These are phyloP conservation scores for Pantherophis alleghaniensis DNA, from an alignment of 2,797 vertebrate species.

Conservation along the genomic window DNA sequence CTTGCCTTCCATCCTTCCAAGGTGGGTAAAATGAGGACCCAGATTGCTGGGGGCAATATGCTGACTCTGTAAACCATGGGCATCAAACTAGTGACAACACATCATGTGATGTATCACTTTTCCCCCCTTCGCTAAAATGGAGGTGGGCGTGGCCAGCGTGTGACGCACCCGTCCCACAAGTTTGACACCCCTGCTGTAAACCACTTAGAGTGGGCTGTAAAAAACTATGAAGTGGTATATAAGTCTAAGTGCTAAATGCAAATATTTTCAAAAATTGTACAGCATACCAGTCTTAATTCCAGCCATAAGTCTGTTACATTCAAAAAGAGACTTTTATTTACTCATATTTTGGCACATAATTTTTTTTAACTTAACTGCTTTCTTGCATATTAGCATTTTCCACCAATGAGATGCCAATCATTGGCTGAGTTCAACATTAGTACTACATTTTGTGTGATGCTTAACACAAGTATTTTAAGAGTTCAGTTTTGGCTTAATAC, in stretches of 20 bases:
- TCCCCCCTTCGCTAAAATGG: too few species aligned
- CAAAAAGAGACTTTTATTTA: background rate
- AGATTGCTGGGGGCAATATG: background rate
- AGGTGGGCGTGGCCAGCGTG: rapidly evolving
- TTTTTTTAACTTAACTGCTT: too few species aligned
- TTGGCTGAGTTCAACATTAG: background rate
- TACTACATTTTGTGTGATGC: background rate
- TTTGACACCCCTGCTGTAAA: background rate
- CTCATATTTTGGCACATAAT: background rate
- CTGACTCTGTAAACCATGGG: background rate
- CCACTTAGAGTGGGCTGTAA: background rate
- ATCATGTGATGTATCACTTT: too few species aligned
- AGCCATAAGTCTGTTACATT: background rate
- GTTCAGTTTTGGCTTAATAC: background rate
- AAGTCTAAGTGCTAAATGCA: background rate
- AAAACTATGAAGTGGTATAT: background rate
- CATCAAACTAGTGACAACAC: too few species aligned
- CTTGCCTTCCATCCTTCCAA: background rate
- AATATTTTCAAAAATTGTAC: background rate
- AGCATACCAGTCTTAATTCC: background rate
- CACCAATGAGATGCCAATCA: background rate
- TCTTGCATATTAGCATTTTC: background rate
- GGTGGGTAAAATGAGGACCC: background rate
- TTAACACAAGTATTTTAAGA: background rate
- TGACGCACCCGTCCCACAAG: too few species aligned